Base-by-base conservation (phyloP, 1,140 invertebrate genomes). In the Drosophila neocordata region DNA sequence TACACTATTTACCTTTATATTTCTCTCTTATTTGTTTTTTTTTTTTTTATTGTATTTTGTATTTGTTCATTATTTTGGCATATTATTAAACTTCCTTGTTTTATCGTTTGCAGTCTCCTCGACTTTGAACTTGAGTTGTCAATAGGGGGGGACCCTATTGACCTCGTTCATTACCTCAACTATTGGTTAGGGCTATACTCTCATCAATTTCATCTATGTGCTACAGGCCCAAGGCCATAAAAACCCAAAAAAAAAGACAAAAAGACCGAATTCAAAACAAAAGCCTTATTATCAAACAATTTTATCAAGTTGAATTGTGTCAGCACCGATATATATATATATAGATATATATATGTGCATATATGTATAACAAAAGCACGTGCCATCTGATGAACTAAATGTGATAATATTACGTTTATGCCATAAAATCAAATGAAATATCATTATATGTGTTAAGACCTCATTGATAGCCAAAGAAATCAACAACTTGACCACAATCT, bases 341-440 rank as follows among this genome's bases (percentile, higher is more conserved):
- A n/a, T n/a, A n/a, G n/a, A n/a, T n/a, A n/a, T n/a, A n/a, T 24
- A 24, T 24, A 24, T 24, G 4, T 24, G 4, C 24, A 1, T 24
- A 24, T 24, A 24, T 4, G 4, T 24, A 24, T 31, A 31, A 31
- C 41, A 44, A 15, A 44, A 44, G 41, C 41, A 44, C 41, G 41
- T 44, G 41, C 41, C 41, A 44, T 44, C 41, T 44, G 41, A 44
- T 44, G 41, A 44, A 44, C 41, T 15, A 44, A 44, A 44, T 44
- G 13, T 18, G 41, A 15, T 44, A 2, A 8, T 44, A 11, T 44
- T 13, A 31, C 27, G 27, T 6, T 31, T 31, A 31, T 31, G 41
- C 41, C 41, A 44, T 44, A 18, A 44, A 44, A 44, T 1, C 2
- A 13, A 31, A 31, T 31, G 27, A 31, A 31, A 31, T 31, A 31